Base-by-base conservation (phyloP, 2,888 invertebrate genomes). In the Antheraea assamensis region DNA sequence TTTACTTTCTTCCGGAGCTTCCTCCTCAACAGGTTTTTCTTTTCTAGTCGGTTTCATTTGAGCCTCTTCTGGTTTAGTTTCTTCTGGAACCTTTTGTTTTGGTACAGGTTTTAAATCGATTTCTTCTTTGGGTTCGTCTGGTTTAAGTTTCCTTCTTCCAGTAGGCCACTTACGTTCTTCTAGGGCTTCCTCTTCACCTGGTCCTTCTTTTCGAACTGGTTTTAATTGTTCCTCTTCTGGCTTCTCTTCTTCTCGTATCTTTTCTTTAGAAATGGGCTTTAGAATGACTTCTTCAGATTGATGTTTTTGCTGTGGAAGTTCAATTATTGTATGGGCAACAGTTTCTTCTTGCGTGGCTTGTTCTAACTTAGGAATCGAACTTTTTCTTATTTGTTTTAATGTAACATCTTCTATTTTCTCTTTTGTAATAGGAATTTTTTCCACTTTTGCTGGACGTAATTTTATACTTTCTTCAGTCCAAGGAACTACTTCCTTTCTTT, bases 391-490 rank as follows among this genome's bases (percentile, higher is more conserved):
- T 74, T 88, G 91, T 83, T 85, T 94, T 74, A 93, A 82, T 70
- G 85, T 87, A 8, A 94, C 85, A 78, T 92, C 90, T 87, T 95
- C 94, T 71, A 95, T 79, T 82, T 94, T 95, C 94, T 95, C 83
- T 95, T 95, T 93, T 86, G 93, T 31, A 88, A 95, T 93, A 72
- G 92, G 85, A 76, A 91, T 90, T 78, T 95, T 95, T 78, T 95
- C 94, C 71, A 95, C 95, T 80, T 95, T 96, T 0, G 96, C 93
- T 3, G 96, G 96, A 79, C 95, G 94, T 78, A 96, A 83, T 81
- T 95, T 93, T 21, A 96, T 94, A 78, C 95, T 95, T 88, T 97
- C 96, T 82, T 97, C 95, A 4, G 96, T 97, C 96, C 86, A 96
- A 73, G 85, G 96, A 85, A 83, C 91, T 78, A 85, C 89, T 91